Base-by-base conservation (phyloP, 2,113 vertebrate genomes). In the Crotalus tigris region DNA sequence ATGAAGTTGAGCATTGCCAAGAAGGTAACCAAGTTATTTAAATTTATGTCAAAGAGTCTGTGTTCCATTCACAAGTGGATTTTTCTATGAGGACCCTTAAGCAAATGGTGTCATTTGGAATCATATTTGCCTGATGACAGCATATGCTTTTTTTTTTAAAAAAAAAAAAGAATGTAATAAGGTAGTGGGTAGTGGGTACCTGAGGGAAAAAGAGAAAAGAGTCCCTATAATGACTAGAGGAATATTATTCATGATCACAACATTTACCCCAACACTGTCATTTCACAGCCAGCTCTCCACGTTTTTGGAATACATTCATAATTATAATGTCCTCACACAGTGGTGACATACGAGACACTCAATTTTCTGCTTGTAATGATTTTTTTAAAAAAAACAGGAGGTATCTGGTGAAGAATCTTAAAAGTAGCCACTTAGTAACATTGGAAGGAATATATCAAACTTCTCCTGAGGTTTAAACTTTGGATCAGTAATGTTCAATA, bases 221-320 rank as follows among this genome's bases (percentile, higher is more conserved):
- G 55, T 17, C 54, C 44, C 5, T 1, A n/a, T 55, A 89, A 85
- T 61, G 87, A 89, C 90, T 87, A 61, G 26, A 88, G 57, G 51
- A 88, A 87, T 89, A 89, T 54, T 91, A 87, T 87, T 93, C 87
- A 91, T 54, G 49, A 91, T 90, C 75, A 93, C 90, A 86, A 61
- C 87, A 87, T 46, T 92, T 54, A 24, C 64, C n/a, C 85, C 53
- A 51, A 61, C 59, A 93, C 87, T 75, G 39, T 39, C 39, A 39
- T 39, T 39, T 39, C 39, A 39, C 39, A 2, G 39, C 39, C 39
- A 39, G 39, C 39, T 39, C 39, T 39, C 39, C 39, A 39, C 2
- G 39, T 39, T 39, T 39, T 39, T 39, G 39, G 39, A 39, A 39
- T 39, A 39, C 2, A 39, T 2, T 39, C 39, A 39, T 39, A 39